Base-by-base conservation (phyloP, 1,140 invertebrate species). In the Bombus huntii region DNA sequence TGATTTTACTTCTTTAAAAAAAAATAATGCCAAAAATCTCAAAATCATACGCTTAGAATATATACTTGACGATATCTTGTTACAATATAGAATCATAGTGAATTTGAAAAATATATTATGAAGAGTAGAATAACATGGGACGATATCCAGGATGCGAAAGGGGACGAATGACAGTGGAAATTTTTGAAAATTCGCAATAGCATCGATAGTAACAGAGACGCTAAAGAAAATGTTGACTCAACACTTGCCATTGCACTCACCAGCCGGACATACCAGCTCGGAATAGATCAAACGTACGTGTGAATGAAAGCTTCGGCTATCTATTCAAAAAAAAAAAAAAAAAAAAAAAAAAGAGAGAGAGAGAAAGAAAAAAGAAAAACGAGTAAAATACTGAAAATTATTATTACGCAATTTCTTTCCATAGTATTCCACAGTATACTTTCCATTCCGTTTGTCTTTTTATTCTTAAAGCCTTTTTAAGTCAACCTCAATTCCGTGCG, bases 401-500 rank as follows among this genome's bases (percentile, higher is more conserved):
- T 37, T 15, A 3, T 0, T 15, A 0, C 3, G 34, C 34, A 3
- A 42, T 71, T 71, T 28, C 22, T 25, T 47, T 18, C 44, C 44
- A 15, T 47, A 47, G 44, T 47, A 47, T 47, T 5, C 15, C 44
- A 47, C 15, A 78, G 37, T 62, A 6, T 57, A 53, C 65, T 28
- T 53, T 34, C 62, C 37, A 12, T 31, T 31, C 28, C 28, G 44
- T 57, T 70, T 42, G 34, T 34, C 10, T 22, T 31, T 22, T 42
- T 53, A 62, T 65, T 76, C 10, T 31, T 44, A 42, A 68, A 77
- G 34, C 8, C 44, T 42, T 70, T 57, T 83, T 57, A 77, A 77
- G 34, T 28, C 37, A 37, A 73, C n/a, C 31, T 22, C 44, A 66
- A 77, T 83, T 34, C 73, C 3, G 70, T 22, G 74, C 15, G 42